Base-by-base conservation (phyloP, 2,113 vertebrate genomes). In the Corythaixoides concolor region DNA sequence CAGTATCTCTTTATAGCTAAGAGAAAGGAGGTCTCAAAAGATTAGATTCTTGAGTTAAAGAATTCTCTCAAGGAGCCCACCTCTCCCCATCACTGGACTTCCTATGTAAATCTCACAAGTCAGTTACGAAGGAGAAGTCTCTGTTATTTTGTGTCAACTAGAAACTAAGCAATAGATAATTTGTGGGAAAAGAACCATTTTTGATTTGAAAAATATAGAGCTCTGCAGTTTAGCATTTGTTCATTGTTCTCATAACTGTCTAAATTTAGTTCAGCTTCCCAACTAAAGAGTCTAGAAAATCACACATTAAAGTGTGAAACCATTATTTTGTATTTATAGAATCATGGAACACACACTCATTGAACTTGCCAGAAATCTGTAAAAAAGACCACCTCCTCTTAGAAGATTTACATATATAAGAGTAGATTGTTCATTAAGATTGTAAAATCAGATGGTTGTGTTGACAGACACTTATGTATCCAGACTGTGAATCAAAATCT, bases 401-500 rank as follows among this genome's bases (percentile, higher is more conserved):
- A 68, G 39, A 85, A 45, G 13, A 49, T 47, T 70, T 64, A 37
- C 45, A 39, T 53, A 33, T 39, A 13, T 39, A 43, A 27, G 12
- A 60, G 9, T 76, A 69, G 33, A 43, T 69, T 56, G 4, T 64
- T 92, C 30, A 37, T 74, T 62, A 84, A 80, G 56, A 73, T 73
- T 90, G 32, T 8, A 95, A 90, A 97, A 86, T 88, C 79, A 64
- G 75, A 93, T 77, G 30, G 76, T 76, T 92, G 45, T 88, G 28
- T 58, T 96, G 72, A 80, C 30, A 95, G 75, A 60, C 62, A 49
- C 50, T 80, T 24, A 1, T 8, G 9, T 27, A 82, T 16, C 23
- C 43, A 39, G 21, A 88, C 27, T 1, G 1, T 52, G 85, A 93
- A 56, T 33, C 2, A 37, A 80, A 93, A 17, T 66, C 55, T 91